Percentiles rank a stretch among this genome's conserved stretches.
Conservation (phyloP, 2,113 vertebrate species). For the Rhodinocichla rosea region DNA sequence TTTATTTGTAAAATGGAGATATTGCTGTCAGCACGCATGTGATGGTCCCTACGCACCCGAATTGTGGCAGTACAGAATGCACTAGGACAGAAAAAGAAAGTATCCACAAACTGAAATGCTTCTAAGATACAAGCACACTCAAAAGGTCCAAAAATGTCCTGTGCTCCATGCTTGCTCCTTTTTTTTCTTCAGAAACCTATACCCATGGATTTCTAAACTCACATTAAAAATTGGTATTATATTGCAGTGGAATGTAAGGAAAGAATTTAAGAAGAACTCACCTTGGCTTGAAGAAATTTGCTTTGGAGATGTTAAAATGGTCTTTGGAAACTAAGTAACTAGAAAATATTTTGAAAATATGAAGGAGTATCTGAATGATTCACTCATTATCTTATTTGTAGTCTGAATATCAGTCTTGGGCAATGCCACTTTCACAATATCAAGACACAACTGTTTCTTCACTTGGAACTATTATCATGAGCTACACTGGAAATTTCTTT, state of each 20-base stretch:
- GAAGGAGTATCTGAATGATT: background rate
- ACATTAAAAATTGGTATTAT: background rate
- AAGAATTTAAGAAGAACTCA: background rate
- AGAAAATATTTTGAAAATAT: background rate
- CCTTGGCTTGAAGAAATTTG: background rate
- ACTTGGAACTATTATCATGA: background rate
- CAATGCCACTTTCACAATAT: background rate
- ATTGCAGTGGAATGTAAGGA: background rate
- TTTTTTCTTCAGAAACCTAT: background rate
- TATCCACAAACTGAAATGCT: background rate
- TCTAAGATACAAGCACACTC: background rate
- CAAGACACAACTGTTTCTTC: background rate
- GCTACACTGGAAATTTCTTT: background rate
- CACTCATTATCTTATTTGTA: background rate
- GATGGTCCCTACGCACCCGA: background rate
- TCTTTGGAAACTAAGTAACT: background rate
- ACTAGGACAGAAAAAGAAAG: background rate
- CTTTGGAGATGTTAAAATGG: background rate
- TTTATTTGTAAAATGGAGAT: background rate
- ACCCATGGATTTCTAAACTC: background rate
- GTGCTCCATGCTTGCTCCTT: accelerated
- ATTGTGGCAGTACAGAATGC: background rate
- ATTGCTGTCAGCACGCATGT: background rate
- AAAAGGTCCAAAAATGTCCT: background rate
- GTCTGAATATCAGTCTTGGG: background rate